Conservation (phyloP, 2,113 vertebrate genomes). For the Stercorarius parasiticus region DNA sequence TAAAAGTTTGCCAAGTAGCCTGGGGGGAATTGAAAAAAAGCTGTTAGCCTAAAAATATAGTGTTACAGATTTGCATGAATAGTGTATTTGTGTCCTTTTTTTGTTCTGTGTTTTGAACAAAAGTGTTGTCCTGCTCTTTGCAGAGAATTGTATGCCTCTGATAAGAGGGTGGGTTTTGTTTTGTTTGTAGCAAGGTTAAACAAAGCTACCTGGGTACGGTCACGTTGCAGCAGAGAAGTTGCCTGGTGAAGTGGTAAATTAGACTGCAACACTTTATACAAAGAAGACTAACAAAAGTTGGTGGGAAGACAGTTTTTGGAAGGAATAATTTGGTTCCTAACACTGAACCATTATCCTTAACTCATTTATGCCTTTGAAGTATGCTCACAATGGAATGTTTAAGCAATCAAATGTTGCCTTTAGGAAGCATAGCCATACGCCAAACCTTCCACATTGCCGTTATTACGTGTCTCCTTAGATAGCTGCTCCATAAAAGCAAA, state of each 20-base stretch:
- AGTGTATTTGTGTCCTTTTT: not conserved
- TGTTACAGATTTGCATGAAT: not conserved
- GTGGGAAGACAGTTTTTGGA: not conserved
- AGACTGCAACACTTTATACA: not conserved
- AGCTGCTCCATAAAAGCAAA: not conserved
- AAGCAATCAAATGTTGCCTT: not conserved
- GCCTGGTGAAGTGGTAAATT: not conserved
- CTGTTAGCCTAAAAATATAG: not conserved
- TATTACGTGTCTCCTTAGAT: not conserved
- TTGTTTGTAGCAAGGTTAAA: not conserved
- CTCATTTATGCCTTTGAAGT: not conserved
- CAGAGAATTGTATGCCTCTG: not conserved
- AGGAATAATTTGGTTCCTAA: not conserved
- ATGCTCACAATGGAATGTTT: not conserved
- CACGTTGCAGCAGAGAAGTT: not conserved
- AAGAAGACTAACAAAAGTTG: not conserved
- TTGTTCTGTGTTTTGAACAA: not conserved
- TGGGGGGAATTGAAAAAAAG: fast-evolving
- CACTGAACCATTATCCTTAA: not conserved
- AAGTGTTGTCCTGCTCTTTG: not conserved
- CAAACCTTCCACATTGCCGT: not conserved
- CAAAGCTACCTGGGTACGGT: not conserved
- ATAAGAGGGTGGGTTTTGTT: not conserved
- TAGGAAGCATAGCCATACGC: not conserved
- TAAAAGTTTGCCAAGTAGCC: not conserved